Evolutionary conservation across 2,797 vertebrate genomes (phyloP).

Genomic region (Scarus forsteni): DNA sequence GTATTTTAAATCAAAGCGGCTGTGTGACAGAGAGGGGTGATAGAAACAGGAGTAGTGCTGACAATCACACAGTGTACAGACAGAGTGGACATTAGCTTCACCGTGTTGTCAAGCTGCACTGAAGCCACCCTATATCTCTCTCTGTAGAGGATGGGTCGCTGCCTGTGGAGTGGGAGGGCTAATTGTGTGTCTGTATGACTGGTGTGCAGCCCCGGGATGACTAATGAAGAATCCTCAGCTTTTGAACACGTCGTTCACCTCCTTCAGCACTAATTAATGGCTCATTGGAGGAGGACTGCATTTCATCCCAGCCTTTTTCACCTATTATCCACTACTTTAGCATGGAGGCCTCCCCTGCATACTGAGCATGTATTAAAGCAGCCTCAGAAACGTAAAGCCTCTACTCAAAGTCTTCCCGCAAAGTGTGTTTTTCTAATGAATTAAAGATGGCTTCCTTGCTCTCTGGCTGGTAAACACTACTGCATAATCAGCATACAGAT

Average conservation of each 20-base stretch:
- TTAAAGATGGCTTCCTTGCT: conserved; percentile 84
- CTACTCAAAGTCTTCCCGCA: conserved; percentile 74
- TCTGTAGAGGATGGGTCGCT: conserved; percentile 11
- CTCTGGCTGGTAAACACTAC: conserved; percentile 81
- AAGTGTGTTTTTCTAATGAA: conserved; percentile 87
- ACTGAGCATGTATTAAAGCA: conserved; percentile 77
- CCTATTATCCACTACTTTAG: conserved; percentile 80
- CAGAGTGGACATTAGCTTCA: conserved; percentile 33
- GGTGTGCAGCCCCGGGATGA: conserved; percentile 60
- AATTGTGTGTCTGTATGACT: conserved; percentile 71
- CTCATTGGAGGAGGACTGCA: conserved; percentile 73
- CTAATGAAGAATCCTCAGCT: conserved; percentile 83
- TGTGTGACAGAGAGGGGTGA: conserved; percentile 51
- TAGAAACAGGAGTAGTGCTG: conserved; percentile 12
- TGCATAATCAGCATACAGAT: conserved; percentile 83
- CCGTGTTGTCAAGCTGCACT: conserved; percentile 42
- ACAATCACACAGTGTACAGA: conserved; percentile 20
- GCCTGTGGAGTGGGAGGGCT: conserved; percentile 47
- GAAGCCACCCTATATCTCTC: conserved; percentile 23
- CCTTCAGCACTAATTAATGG: conserved; percentile 84
- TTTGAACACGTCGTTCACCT: conserved; percentile 81
- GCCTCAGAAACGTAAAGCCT: conserved; percentile 71
- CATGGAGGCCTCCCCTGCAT: conserved; percentile 70
- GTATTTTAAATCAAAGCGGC: conserved; percentile 71
- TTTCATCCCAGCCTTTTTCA: conserved; percentile 71